phyloP scores from a whole-genome alignment of 2,888 invertebrate genomes.

The Mermis nigrescens region DNA sequence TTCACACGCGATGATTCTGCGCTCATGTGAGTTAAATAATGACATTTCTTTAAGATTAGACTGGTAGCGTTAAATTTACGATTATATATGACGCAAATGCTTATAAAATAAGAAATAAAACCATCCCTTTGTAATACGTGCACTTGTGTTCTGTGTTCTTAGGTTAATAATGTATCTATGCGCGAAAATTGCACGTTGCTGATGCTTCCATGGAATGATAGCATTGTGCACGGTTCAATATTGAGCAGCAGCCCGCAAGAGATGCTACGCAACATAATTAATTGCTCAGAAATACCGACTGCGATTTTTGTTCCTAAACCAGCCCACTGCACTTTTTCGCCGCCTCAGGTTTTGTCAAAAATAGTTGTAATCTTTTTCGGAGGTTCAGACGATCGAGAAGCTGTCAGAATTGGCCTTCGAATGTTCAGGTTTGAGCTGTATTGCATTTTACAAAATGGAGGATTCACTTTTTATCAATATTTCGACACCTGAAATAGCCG shows the following conservation, averaged over 20 bases:
- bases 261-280: not conserved
- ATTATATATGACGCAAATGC: too few species aligned
- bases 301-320: not conserved
- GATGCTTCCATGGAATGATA: not conserved
- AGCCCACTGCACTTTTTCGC: not conserved
- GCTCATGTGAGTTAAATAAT: too few species aligned
- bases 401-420: not conserved
- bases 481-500: too few species aligned
- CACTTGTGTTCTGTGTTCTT: too few species aligned
- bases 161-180: not conserved
- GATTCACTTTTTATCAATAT: too few species aligned
- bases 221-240: not conserved
- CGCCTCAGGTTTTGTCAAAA: not conserved
- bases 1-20: too few species aligned
- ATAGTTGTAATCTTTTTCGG: not conserved
- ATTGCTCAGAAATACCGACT: not conserved
- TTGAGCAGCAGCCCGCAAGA: conserved; percentile 2
- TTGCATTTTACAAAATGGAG: too few species aligned
- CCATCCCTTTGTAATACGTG: too few species aligned
- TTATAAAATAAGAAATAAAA: too few species aligned
- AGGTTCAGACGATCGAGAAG: not conserved
- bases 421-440: not conserved
- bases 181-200: not conserved
- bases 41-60: too few species aligned
- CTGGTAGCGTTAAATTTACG: too few species aligned